Percentiles rank a stretch among this genome's conserved stretches.
phyloP scores from a whole-genome alignment of 2,888 invertebrate genomes.

The Sphaerophoria rueppellii region DNA sequence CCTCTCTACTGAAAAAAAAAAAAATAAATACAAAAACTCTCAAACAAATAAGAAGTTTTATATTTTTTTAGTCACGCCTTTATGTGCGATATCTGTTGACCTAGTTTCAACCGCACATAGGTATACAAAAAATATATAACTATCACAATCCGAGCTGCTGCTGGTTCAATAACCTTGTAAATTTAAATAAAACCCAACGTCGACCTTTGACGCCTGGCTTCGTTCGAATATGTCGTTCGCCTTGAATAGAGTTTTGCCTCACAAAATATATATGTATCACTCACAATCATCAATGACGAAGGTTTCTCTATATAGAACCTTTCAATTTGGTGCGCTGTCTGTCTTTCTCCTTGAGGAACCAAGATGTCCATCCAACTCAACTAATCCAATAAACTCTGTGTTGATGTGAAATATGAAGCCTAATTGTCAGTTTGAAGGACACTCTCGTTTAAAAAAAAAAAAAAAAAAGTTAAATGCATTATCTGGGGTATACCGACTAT shows the following conservation, averaged over 20 bases:
- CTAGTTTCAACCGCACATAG: slow-evolving; percentile 28
- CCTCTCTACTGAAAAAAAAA: too few species aligned
- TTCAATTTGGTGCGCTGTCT: neutral
- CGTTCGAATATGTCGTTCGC: neutral
- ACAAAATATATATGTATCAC: neutral
- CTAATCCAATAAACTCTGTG: slow-evolving; percentile 32
- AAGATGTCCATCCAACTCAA: slow-evolving; percentile 26
- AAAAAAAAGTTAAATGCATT: slow-evolving; percentile 41
- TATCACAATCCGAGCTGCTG: neutral
- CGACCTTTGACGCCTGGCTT: slow-evolving; percentile 36
- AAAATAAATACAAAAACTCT: neutral
- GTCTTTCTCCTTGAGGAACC: neutral
- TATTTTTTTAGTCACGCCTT: slow-evolving; percentile 27
- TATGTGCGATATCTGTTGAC: slow-evolving; percentile 38
- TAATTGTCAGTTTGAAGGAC: slow-evolving; percentile 55
- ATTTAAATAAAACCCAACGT: slow-evolving; percentile 45
- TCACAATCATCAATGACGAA: slow-evolving; percentile 7
- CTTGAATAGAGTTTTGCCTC: slow-evolving; percentile 25
- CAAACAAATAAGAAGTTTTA: slow-evolving; percentile 26
- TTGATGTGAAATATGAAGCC: slow-evolving; percentile 26
- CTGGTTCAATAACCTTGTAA: slow-evolving; percentile 39
- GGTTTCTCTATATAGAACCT: neutral
- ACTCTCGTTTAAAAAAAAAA: slow-evolving; percentile 30
- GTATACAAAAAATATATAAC: neutral
- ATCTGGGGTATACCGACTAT: slow-evolving; percentile 12